phyloP scores from a whole-genome alignment of 1,140 invertebrate species.

The Saxidomus purpurata region DNA sequence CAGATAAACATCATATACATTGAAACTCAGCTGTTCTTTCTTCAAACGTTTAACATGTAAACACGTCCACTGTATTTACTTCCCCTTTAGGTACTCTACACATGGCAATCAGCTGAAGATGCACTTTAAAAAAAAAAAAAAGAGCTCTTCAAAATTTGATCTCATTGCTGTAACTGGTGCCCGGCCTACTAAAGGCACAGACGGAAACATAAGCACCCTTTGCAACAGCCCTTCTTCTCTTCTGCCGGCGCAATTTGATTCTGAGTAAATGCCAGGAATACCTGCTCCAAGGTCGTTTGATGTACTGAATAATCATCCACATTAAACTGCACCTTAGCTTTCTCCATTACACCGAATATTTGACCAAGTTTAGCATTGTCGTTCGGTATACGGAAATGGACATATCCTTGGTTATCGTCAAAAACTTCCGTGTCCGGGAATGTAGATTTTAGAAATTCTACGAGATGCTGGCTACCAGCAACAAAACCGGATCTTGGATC shows the following conservation, averaged over 20 bases:
- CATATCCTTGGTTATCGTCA: conserved; percentile 91
- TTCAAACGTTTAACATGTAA: too few species aligned
- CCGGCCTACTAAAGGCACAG: too few species aligned
- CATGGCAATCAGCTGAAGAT: too few species aligned
- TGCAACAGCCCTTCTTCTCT: conserved; percentile 25
- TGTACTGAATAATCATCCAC: conserved; percentile 92
- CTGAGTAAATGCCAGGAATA: conserved; percentile 87
- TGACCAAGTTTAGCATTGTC: conserved; percentile 88
- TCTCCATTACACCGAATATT: conserved; percentile 90
- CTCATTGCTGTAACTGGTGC: too few species aligned
- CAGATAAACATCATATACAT: too few species aligned
- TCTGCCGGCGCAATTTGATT: conserved; percentile 84
- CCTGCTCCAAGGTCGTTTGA: conserved; percentile 93
- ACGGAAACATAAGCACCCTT: not conserved
- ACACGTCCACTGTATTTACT: too few species aligned
- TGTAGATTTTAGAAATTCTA: conserved; percentile 71
- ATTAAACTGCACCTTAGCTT: conserved; percentile 87
- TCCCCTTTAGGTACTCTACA: too few species aligned
- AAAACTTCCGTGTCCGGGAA: conserved; percentile 86
- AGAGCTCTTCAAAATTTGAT: too few species aligned
- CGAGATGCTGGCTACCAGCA: conserved; percentile 62
- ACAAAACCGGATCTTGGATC: conserved; percentile 34
- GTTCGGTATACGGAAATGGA: conserved; percentile 86
- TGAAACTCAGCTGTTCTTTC: too few species aligned
- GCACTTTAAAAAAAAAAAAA: too few species aligned